Percentiles rank a stretch among this genome's conserved stretches.
phyloP scores from a whole-genome alignment of 2,113 vertebrate genomes.

The Eulacestoma nigropectus region DNA sequence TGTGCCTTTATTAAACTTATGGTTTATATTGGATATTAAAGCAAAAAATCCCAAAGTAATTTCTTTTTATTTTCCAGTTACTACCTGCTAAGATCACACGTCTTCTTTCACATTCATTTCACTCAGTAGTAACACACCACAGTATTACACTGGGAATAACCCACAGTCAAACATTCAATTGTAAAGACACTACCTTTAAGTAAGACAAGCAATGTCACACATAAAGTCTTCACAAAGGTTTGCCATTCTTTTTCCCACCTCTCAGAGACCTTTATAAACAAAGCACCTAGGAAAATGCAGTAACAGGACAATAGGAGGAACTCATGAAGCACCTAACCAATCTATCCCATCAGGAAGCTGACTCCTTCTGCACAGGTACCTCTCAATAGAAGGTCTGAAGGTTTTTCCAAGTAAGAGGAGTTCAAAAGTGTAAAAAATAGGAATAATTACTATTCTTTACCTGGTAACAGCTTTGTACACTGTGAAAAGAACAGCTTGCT shows the following conservation, averaged over 20 bases:
- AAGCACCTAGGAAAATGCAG: neutral
- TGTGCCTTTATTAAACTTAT: neutral
- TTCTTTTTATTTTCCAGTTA: neutral
- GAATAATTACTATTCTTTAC: neutral
- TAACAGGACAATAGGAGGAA: neutral
- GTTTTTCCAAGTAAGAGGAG: neutral
- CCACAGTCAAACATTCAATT: neutral
- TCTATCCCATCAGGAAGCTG: neutral
- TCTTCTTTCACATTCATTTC: neutral
- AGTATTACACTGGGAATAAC: neutral
- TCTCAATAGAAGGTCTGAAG: neutral
- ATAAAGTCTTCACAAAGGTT: neutral
- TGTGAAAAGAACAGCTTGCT: neutral
- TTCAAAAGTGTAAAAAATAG: neutral
- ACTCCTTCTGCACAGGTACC: neutral
- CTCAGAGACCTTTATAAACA: neutral
- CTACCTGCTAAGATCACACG: neutral
- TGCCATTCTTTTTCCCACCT: neutral
- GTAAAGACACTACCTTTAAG: neutral
- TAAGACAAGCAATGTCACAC: neutral
- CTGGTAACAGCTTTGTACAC: neutral
- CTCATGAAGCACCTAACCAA: neutral
- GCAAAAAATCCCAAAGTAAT: accelerated
- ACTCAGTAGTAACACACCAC: neutral
- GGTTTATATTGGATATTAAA: neutral